Base-by-base conservation (phyloP, 1,140 invertebrate genomes). In the Pectinophora gossypiella region DNA sequence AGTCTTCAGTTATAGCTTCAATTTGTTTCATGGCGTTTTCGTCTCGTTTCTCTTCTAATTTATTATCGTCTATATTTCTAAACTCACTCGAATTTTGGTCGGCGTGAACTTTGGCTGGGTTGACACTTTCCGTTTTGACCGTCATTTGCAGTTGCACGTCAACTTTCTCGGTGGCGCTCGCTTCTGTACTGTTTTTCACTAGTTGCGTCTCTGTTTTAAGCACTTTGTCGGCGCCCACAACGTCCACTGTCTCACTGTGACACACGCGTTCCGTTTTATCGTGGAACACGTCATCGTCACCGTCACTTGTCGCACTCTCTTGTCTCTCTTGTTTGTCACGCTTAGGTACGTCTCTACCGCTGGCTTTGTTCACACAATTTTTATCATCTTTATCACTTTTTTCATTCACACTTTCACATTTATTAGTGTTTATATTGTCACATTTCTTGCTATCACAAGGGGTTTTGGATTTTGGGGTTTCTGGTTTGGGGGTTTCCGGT, bases 11-110 rank as follows among this genome's bases (percentile, higher is more conserved):
- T 10, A 82, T 68, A 2, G 68, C 73, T 58, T 72, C 72, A 40
- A 85, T 75, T 44, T 78, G 64, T 62, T 75, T 82, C 46, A 77
- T 70, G 1, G 75, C 68, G 35, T 59, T 61, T 6, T 61, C 32
- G 63, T 72, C 45, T 61, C 54, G 19, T 68, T 59, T 43, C 60
- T 62, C 44, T 50, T 60, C 42, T 20, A 5, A 9, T 19, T 7
- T 21, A 40, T 15, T 19, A 22, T 42, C 47, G 7, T 56, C 47
- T 19, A 51, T 42, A 21, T 53, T 45, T 20, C 19, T 23, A 22
- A 48, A 54, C 13, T 53, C 43, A 27, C 16, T 16, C 4, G 16
- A 38, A 61, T 64, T 76, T 74, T 76, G 70, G 69, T 79, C 69
- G 54, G 42, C 53, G 56, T 66, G 66, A 68, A 68, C 73, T 72